A percentile compares a stretch with the other conserved stretches of the same genome.
These are phyloP conservation scores for Pinctada fucata DNA, from an alignment of 2,888 invertebrate genomes.

Conservation along the genomic window DNA sequence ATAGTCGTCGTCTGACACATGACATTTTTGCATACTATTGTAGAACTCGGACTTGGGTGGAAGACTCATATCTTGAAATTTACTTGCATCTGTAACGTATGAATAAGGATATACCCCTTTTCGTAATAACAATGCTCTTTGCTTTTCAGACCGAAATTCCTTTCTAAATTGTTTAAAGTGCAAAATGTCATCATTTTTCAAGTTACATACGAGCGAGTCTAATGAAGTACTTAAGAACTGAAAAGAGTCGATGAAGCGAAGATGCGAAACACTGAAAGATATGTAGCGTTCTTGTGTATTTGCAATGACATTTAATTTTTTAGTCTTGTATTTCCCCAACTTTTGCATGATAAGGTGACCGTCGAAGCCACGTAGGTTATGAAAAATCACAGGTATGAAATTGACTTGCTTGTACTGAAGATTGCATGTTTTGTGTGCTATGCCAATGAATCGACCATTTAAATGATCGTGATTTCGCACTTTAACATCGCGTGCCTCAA, in stretches of 20 bases:
- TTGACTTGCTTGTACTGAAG: slow-evolving; percentile 19
- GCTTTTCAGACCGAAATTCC: background rate
- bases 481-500: slow-evolving; percentile 9
- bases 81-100: slow-evolving; percentile 36
- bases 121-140: background rate
- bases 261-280: slow-evolving; percentile 11
- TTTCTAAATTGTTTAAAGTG: background rate
- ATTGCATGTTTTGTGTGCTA: slow-evolving; percentile 30
- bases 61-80: slow-evolving; percentile 36
- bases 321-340: slow-evolving; percentile 22
- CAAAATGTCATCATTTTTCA: background rate
- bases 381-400: slow-evolving; percentile 31
- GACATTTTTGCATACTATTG: slow-evolving; percentile 17
- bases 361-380: slow-evolving; percentile 32
- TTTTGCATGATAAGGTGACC: slow-evolving; percentile 25
- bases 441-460: slow-evolving; percentile 21
- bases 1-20: slow-evolving; percentile 48
- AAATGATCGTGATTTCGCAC: slow-evolving; percentile 29
- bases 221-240: background rate
- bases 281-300: slow-evolving; percentile 30
- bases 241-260: background rate
- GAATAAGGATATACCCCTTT: slow-evolving; percentile 38
- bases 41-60: slow-evolving; percentile 28
- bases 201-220: background rate
- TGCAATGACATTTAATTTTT: slow-evolving; percentile 23